Evolutionary conservation across 2,888 invertebrate species (phyloP).

Genomic region (Cephonodes hylas): DNA sequence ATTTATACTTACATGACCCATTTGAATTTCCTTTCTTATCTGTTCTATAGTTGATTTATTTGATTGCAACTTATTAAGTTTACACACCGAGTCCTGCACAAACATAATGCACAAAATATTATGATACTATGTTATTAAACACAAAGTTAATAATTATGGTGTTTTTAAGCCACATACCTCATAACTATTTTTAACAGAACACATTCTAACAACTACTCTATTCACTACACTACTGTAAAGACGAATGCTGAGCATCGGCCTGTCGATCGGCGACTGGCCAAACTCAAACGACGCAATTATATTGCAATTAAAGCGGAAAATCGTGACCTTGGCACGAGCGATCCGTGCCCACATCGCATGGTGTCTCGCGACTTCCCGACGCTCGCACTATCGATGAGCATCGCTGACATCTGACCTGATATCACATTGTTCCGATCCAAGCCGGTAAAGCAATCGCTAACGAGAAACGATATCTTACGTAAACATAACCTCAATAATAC

Average conservation of each 20-base stretch:
- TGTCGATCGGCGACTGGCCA: conserved; percentile 28
- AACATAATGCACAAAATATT: too few relatives aligned
- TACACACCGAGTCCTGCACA: conserved; percentile 84
- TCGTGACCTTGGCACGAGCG: conserved; percentile 29
- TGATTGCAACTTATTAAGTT: conserved; percentile 86
- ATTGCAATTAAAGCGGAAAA: conserved; percentile 35
- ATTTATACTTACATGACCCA: conserved; percentile 55
- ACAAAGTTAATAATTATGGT: not conserved
- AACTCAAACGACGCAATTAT: conserved; percentile 29
- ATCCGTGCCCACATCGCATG: conserved; percentile 27
- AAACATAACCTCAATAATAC: conserved; percentile 46
- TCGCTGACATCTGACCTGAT: conserved; percentile 62
- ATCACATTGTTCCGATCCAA: conserved; percentile 37
- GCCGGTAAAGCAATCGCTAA: conserved; percentile 24
- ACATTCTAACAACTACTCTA: conserved; percentile 56
- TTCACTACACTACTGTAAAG: conserved; percentile 46
- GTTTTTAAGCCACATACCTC: conserved; percentile 49
- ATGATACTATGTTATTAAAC: not conserved
- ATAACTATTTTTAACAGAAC: conserved; percentile 51
- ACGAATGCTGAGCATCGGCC: conserved; percentile 51
- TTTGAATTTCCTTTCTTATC: conserved; percentile 56
- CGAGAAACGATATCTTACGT: conserved; percentile 22
- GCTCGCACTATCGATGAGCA: conserved; percentile 41
- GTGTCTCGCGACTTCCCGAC: conserved; percentile 24
- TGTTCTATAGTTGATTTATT: conserved; percentile 84